These are phyloP conservation scores for Diaprepes abbreviatus DNA, from an alignment of 2,888 invertebrate species.

Conservation along the genomic window DNA sequence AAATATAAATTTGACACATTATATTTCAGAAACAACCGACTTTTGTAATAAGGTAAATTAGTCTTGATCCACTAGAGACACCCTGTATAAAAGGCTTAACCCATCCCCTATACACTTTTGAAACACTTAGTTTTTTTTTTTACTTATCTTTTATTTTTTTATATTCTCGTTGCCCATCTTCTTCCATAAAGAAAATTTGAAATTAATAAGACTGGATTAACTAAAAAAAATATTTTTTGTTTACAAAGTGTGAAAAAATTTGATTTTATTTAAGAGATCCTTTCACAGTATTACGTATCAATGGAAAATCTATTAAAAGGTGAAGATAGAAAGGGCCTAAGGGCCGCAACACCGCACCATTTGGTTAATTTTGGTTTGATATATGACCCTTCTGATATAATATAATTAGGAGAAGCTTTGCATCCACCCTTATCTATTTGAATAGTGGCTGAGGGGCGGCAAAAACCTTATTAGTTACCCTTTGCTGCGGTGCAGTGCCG, in stretches of 20 bases:
- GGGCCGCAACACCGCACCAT: slow-evolving; percentile 53
- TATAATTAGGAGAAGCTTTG: slow-evolving; percentile 68
- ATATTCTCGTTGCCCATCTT: too few species aligned
- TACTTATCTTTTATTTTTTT: too few species aligned
- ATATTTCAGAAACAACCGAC: too few species aligned
- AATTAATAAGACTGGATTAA: too few species aligned
- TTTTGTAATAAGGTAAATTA: too few species aligned
- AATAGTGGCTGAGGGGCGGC: slow-evolving; percentile 67
- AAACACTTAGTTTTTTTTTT: too few species aligned
- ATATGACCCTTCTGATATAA: slow-evolving; percentile 68
- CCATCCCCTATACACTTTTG: too few species aligned
- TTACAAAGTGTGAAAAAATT: neutral
- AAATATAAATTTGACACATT: too few species aligned
- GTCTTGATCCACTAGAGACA: too few species aligned
- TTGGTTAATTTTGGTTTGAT: slow-evolving; percentile 65
- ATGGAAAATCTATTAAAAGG: slow-evolving; percentile 49
- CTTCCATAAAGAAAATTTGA: too few species aligned
- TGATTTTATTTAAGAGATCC: neutral
- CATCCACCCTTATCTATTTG: slow-evolving; percentile 68
- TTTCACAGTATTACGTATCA: slow-evolving; percentile 24
- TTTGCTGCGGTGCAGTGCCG: slow-evolving; percentile 56
- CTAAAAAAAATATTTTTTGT: neutral
- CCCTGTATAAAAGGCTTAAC: too few species aligned
- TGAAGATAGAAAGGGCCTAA: slow-evolving; percentile 54
- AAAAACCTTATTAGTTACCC: slow-evolving; percentile 68